These are phyloP conservation scores for Crossaster papposus DNA, from an alignment of 53 echinoderm and acorn worm genomes.

Conservation along the genomic window DNA sequence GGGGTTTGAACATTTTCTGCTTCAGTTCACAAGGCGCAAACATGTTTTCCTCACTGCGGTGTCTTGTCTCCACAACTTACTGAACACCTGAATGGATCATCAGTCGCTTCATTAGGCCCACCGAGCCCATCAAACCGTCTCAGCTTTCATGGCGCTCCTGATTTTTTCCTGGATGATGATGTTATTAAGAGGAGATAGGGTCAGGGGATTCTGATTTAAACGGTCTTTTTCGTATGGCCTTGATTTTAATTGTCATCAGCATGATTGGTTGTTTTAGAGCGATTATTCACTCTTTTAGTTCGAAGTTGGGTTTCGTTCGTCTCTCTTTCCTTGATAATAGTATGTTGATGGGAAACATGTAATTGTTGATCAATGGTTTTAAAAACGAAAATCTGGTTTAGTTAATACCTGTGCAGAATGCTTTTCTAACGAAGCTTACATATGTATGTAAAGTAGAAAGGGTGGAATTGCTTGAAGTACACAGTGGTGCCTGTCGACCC, in stretches of 20 bases:
- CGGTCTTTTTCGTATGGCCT: too few relatives aligned
- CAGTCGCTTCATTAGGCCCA: not conserved
- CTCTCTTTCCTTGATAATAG: not conserved
- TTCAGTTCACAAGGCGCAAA: not conserved
- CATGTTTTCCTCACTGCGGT: not conserved
- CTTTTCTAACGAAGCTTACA: too few relatives aligned
- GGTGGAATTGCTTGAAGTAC: too few relatives aligned
- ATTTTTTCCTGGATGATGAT: not conserved
- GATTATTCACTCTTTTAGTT: too few relatives aligned
- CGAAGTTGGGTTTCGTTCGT: too few relatives aligned
- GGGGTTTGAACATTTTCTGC: conserved; percentile 5
- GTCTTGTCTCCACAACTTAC: not conserved
- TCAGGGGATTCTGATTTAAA: not conserved
- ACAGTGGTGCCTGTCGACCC: too few relatives aligned
- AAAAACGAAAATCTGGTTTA: too few relatives aligned
- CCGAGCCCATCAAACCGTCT: not conserved
- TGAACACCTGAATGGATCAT: not conserved
- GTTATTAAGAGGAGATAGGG: not conserved
- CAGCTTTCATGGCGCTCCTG: not conserved
- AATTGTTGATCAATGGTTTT: too few relatives aligned
- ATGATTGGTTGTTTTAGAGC: too few relatives aligned
- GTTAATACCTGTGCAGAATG: too few relatives aligned
- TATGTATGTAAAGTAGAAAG: too few relatives aligned
- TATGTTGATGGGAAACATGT: not conserved
- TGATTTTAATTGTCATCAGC: too few relatives aligned